phyloP scores from a whole-genome alignment of 2,113 vertebrate species.

The Sinosuthora webbiana region DNA sequence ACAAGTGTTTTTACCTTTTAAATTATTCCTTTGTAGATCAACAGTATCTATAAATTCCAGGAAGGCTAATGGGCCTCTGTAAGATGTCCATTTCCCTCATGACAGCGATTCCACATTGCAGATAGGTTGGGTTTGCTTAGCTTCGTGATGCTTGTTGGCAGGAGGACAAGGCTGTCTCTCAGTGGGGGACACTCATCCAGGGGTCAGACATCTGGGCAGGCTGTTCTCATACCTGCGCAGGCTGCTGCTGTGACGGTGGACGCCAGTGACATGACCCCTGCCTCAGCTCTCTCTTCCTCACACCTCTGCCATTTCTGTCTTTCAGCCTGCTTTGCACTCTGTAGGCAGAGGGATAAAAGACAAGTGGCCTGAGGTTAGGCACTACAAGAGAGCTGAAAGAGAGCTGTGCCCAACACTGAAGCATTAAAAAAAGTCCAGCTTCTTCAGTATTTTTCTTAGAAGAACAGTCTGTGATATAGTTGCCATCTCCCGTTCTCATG shows the following conservation, averaged over 20 bases:
- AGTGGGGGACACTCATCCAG: not conserved
- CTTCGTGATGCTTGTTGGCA: not conserved
- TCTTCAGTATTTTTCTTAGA: not conserved
- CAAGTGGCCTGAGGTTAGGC: not conserved
- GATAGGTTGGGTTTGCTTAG: not conserved
- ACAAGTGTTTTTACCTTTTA: not conserved
- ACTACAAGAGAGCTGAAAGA: not conserved
- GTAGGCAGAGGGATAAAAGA: not conserved
- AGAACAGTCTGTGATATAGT: not conserved
- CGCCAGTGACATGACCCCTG: accelerated
- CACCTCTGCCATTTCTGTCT: not conserved
- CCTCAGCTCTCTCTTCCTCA: not conserved
- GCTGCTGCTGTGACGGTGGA: not conserved
- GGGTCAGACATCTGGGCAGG: not conserved
- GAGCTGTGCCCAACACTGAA: not conserved
- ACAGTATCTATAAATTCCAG: not conserved
- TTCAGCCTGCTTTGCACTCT: not conserved
- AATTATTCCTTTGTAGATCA: not conserved
- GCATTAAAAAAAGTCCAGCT: not conserved
- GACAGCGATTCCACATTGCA: not conserved
- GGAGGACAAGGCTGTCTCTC: not conserved
- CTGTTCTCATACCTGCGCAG: accelerated
- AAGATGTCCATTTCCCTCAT: not conserved
- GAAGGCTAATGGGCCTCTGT: not conserved
- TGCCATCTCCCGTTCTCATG: not conserved